Conservation (phyloP, 2,113 vertebrate genomes). For the Melanerpes formicivorus region DNA sequence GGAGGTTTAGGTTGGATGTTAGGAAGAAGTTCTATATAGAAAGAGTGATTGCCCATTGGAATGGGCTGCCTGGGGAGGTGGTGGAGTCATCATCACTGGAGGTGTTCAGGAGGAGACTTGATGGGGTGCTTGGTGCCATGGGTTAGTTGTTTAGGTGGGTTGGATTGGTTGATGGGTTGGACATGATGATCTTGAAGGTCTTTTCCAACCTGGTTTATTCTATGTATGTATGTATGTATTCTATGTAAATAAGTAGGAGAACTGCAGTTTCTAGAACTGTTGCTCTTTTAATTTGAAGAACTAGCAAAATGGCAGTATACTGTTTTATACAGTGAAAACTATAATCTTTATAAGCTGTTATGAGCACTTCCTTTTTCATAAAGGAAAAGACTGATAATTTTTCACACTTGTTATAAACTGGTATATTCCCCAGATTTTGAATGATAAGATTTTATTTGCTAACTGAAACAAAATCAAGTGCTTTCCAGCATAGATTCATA, state of each 20-base stretch:
- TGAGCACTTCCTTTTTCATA: not conserved
- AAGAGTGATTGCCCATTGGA: no score
- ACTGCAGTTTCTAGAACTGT: not conserved
- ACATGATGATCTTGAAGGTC: no score
- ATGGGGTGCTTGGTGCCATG: no score
- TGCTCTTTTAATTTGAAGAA: not conserved
- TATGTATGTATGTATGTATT: no score
- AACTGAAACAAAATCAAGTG: not conserved
- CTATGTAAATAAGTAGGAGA: not conserved
- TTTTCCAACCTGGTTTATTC: no score
- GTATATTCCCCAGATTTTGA: not conserved
- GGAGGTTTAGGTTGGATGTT: no score
- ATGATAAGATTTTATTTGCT: not conserved
- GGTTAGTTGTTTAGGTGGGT: no score
- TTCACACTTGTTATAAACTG: not conserved
- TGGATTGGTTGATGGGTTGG: no score
- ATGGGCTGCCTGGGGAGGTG: no score
- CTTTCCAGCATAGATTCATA: not conserved
- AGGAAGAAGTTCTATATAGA: no score
- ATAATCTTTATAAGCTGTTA: not conserved
- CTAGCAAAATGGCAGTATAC: not conserved
- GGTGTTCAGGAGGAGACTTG: no score
- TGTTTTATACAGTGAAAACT: not conserved
- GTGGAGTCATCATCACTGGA: no score
- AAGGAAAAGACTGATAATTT: not conserved